phyloP scores from a whole-genome alignment of 2,113 vertebrate species.

The Oreochromis aureus region DNA sequence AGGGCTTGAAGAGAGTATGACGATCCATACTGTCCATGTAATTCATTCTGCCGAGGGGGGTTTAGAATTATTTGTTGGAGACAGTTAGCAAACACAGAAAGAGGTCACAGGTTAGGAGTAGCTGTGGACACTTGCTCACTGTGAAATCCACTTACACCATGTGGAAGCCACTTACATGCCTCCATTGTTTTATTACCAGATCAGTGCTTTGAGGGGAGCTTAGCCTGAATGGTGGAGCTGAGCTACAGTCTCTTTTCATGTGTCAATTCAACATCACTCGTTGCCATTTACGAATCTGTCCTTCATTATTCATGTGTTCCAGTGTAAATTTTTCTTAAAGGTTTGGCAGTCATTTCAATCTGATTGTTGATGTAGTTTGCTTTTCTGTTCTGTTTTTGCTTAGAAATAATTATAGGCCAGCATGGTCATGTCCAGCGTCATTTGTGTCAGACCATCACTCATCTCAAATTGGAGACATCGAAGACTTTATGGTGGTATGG shows the following conservation, averaged over 20 bases:
- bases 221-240: not conserved
- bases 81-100: slow-evolving; percentile 33
- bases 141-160: slow-evolving; percentile 48
- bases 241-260: not conserved
- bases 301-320: not conserved
- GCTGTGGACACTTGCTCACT: slow-evolving; percentile 40
- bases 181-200: slow-evolving; percentile 48
- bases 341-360: not conserved
- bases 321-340: not conserved
- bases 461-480: slow-evolving; percentile 29
- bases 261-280: not conserved
- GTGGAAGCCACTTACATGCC: slow-evolving; percentile 47
- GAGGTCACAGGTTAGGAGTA: slow-evolving; percentile 50
- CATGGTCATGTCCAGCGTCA: not conserved
- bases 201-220: not conserved
- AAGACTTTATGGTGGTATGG: slow-evolving; percentile 39
- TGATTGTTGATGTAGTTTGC: not conserved
- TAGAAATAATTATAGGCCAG: not conserved
- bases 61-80: slow-evolving; percentile 48
- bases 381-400: not conserved
- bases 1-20: slow-evolving; percentile 39
- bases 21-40: slow-evolving; percentile 65
- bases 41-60: slow-evolving; percentile 36
- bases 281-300: not conserved
- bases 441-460: slow-evolving; percentile 24